phyloP scores from a whole-genome alignment of 2,888 invertebrate species.

The Epirrita christyi region DNA sequence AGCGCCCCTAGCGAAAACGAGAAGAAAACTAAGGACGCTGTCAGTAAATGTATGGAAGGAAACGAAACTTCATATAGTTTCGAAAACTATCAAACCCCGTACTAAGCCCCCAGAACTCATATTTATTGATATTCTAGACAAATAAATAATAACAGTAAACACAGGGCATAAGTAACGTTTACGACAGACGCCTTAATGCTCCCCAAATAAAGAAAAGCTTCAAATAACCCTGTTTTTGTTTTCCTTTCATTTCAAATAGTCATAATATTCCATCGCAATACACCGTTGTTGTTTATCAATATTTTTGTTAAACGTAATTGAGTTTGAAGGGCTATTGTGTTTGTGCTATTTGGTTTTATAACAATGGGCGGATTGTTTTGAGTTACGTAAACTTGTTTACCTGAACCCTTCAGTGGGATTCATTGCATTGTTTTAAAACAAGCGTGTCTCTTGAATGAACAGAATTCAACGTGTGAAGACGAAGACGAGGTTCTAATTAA shows the following conservation, averaged over 20 bases:
- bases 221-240: neutral
- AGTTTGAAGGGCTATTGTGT: conserved; percentile 23
- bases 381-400: neutral
- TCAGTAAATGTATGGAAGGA: no score
- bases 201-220: neutral
- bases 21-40: no score
- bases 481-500: neutral
- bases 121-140: no score
- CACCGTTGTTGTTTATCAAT: conserved; percentile 12
- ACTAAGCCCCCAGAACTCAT: no score
- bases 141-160: no score
- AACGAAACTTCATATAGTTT: no score
- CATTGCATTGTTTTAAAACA: conserved; percentile 3
- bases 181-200: neutral
- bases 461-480: neutral
- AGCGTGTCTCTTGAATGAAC: conserved; percentile 1
- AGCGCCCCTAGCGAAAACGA: no score
- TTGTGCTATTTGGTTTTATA: conserved; percentile 1
- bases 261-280: conserved; percentile 8
- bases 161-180: no score
- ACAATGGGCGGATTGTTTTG: conserved; percentile 10
- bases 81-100: no score
- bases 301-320: conserved; percentile 18
- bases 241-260: neutral
- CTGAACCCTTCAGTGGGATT: neutral